Evolutionary conservation across 2,888 invertebrate species (phyloP), one percentile per base, ranked within the genome.

Genomic region (Mythimna impura): DNA sequence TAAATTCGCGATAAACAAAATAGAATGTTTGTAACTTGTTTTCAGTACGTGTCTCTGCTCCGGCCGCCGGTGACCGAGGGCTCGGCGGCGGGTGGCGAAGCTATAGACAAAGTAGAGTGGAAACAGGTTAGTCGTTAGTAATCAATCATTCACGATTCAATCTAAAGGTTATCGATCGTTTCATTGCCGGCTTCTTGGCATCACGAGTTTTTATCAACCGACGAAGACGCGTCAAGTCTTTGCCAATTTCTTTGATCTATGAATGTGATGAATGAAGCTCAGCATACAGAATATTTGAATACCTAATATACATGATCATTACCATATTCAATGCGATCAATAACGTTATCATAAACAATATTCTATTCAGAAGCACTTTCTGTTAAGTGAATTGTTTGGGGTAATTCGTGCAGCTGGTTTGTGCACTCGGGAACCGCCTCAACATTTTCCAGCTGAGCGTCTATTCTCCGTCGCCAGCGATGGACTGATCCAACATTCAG

Each of bases 21-120:
- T 68, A 81, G 17, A 81, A 66, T 68, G 25, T 72, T 77, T 77
- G 76, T 58, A 78, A 68, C 52, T 66, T 86, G 71, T 87, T 97
- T 97, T 66, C 96, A 99, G 98, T 99, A 98, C 92, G 97, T 98
- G 67, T 99, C 99, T 3, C 97, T 98, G 54, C 95, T 99, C 72
- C 97, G 99, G 76, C 99, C 99, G 36, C 99, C 99, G 8, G 97
- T 98, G 61, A 96, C 97, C 69, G 97, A 97, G 82, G 97, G 97
- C 86, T 96, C 97, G 22, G 96, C 97, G 43, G 97, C 97, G 67
- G 97, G 97, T 36, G 97, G 97, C 10, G 98, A 98, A 89, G 97
- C 97, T 68, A 97, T 98, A 86, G 98, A 98, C 92, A 98, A 98
- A 94, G 97, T 97, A 73, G 99, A 99, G 94, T 99, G 99, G 99